These are phyloP conservation scores for Diloba caeruleocephala DNA, from an alignment of 2,888 invertebrate genomes.

Conservation along the genomic window DNA sequence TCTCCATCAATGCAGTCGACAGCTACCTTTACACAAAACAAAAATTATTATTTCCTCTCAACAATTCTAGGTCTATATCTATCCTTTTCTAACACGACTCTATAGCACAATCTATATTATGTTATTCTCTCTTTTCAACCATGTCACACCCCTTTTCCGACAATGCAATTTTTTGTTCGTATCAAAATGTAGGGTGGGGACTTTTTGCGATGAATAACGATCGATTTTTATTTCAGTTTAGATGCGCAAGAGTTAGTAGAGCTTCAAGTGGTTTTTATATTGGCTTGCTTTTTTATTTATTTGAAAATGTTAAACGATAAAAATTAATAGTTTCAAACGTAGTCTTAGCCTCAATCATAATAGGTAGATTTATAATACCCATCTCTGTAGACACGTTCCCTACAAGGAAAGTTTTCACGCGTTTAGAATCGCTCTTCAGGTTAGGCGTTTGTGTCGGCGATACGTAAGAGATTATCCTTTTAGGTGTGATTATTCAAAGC, in stretches of 20 bases:
- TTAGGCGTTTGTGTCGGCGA: no score
- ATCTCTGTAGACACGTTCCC: no score
- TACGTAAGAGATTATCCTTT: no score
- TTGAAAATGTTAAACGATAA: no score
- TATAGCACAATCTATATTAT: constrained; percentile 37
- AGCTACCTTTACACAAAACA: constrained; percentile 32
- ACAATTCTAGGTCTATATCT: constrained; percentile 32
- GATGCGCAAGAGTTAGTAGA: constrained; percentile 49
- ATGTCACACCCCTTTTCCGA: constrained; percentile 65
- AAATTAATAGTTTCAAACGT: no score
- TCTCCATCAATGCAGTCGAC: constrained; percentile 5
- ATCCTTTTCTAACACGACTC: constrained; percentile 55
- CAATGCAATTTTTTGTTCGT: constrained; percentile 52
- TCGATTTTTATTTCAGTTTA: constrained; percentile 29
- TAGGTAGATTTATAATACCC: no score
- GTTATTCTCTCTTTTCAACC: constrained; percentile 51
- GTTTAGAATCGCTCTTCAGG: no score
- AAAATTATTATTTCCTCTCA: constrained; percentile 32
- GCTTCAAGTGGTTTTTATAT: constrained; percentile 21
- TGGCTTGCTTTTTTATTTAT: no score
- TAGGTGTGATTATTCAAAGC: no score
- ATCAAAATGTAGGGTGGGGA: constrained; percentile 52
- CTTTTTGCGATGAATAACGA: constrained; percentile 43
- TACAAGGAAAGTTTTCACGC: no score
- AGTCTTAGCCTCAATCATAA: no score